Conservation (phyloP, 1,140 invertebrate species). For the Acromyrmex charruanus region DNA sequence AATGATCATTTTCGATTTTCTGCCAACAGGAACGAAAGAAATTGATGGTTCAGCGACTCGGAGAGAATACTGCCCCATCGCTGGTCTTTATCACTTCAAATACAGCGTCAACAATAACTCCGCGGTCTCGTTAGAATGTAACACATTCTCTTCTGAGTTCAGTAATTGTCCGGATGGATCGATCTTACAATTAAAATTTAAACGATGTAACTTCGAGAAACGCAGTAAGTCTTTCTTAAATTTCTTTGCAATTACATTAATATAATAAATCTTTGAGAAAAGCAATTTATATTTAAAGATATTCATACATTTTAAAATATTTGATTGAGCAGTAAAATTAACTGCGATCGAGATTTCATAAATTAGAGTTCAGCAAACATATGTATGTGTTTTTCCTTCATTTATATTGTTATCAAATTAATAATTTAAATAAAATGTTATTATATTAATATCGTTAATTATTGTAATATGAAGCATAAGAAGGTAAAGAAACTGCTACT, state of each 20-base stretch:
- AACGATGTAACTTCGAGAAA: constrained; percentile 87
- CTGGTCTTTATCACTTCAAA: constrained; percentile 89
- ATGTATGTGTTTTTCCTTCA: not conserved
- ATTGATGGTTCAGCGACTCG: constrained; percentile 84
- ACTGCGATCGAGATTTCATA: not conserved
- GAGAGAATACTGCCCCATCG: constrained; percentile 90
- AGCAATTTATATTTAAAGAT: not conserved
- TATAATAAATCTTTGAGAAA: not conserved
- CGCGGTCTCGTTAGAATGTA: constrained; percentile 87
- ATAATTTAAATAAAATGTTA: not conserved
- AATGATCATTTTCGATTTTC: constrained; percentile 59
- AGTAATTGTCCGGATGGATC: constrained; percentile 90
- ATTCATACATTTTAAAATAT: not conserved
- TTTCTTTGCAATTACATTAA: not conserved
- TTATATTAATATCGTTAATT: not conserved
- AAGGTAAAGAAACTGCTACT: not conserved
- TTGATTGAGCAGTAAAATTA: not conserved
- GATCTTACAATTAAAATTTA: constrained; percentile 88
- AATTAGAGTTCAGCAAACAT: not conserved
- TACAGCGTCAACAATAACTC: constrained; percentile 88
- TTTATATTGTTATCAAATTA: not conserved
- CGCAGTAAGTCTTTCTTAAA: constrained; percentile 82
- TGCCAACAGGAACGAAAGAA: constrained; percentile 87
- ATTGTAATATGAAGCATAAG: not conserved
- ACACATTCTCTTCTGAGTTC: constrained; percentile 87